These are phyloP conservation scores for Pipistrellus nathusii DNA, from an alignment of 2,797 vertebrate genomes.

Conservation along the genomic window DNA sequence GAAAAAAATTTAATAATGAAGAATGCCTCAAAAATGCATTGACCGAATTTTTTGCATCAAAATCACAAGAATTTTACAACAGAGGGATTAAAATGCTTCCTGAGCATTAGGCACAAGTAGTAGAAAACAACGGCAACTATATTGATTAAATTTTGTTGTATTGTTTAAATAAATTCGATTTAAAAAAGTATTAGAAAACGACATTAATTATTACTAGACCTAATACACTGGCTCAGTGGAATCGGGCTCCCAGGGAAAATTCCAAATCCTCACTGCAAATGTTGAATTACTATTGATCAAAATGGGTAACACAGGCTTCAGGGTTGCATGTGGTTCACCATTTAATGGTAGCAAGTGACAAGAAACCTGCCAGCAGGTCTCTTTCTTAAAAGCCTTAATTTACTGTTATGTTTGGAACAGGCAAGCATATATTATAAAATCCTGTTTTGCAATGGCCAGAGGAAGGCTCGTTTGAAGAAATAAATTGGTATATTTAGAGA, in stretches of 20 bases:
- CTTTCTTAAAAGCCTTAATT: constrained; percentile 20
- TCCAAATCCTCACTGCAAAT: neutral
- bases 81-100: too few relatives aligned
- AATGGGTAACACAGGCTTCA: neutral
- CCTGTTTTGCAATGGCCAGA: neutral
- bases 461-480: neutral
- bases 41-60: too few relatives aligned
- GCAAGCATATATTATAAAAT: neutral
- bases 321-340: neutral
- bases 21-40: too few relatives aligned
- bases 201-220: too few relatives aligned
- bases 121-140: too few relatives aligned
- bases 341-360: neutral
- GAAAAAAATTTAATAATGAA: too few relatives aligned
- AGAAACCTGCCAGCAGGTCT: neutral
- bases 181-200: too few relatives aligned
- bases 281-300: constrained; percentile 16
- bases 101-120: too few relatives aligned
- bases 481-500: neutral
- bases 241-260: neutral
- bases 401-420: neutral
- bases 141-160: too few relatives aligned
- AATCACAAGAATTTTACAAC: too few relatives aligned
- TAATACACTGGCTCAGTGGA: neutral
- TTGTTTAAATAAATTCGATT: too few relatives aligned